Base-by-base conservation (phyloP, 2,113 vertebrate species). In the Okapia johnstoni region DNA sequence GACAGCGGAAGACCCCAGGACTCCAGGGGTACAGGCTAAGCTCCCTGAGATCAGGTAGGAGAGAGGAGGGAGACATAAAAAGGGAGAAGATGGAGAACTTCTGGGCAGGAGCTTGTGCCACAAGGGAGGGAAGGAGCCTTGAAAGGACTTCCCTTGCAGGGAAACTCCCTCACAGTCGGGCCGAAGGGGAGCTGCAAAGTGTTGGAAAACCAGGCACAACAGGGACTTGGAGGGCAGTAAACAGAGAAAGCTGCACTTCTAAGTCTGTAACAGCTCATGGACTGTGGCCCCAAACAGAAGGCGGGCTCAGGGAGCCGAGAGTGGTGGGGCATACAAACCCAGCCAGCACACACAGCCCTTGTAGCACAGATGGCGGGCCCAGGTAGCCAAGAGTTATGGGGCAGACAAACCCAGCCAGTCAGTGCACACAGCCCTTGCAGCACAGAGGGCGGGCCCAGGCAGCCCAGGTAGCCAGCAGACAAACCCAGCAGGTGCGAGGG, bases 261-360 rank as follows among this genome's bases (percentile, higher is more conserved):
- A 33, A 19, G 16, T 33, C 33, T 4, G 0, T 66, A 66, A 66
- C 16, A 66, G 33, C 63, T 66, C 7, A 0, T 10, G 16, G 4
- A 1, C 63, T 66, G 19, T n/a, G 16, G 33, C 17, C 63, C 63
- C 8, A 30, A 61, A 61, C 28, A 36, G 33, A 36, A 33, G 19
- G 16, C 17, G 0, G 63, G 33, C 63, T 66, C 19, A 8, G 28
- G 63, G 33, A 66, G 10, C 4, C 0, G 0, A 66, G 8, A 19
- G 33, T 36, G 33, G 63, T 1, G 33, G 0, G 0, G 28, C 28
- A 33, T 30, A 61, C 6, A 2, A 61, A 30, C 28, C 5, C 13
- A 61, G 28, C 28, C 60, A 61, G 28, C 30, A 5, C 28, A 30
- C 5, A 6, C 28, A 30, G 6, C 60, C 5, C 60, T 61, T 30